Percentiles rank a stretch among this genome's conserved stretches.
These are phyloP conservation scores for Menidia beryllina DNA, from an alignment of 2,113 vertebrate genomes.

Conservation along the genomic window DNA sequence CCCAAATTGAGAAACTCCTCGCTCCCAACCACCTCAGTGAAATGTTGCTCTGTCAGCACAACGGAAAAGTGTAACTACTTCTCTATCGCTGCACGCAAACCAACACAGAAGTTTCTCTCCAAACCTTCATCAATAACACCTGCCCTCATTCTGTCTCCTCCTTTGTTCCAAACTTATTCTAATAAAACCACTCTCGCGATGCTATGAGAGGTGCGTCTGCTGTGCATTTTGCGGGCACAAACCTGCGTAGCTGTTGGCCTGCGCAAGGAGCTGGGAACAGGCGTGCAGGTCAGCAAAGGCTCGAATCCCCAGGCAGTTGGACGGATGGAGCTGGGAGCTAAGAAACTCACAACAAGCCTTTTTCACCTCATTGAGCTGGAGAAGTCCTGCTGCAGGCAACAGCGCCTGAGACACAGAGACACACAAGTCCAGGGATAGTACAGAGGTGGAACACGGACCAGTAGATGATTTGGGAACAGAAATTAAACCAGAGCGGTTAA, in stretches of 20 bases:
- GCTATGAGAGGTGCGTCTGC: background rate
- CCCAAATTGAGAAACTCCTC: slow-evolving; percentile 98
- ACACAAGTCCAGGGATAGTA: background rate
- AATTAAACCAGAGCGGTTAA: background rate
- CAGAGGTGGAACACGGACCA: background rate
- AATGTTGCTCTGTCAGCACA: slow-evolving; percentile 93
- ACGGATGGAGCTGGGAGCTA: slow-evolving; percentile 96
- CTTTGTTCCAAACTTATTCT: slow-evolving; percentile 17
- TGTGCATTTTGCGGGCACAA: slow-evolving; percentile 16
- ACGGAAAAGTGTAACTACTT: background rate
- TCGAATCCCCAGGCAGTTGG: slow-evolving; percentile 96
- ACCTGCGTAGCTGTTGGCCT: slow-evolving; percentile 97
- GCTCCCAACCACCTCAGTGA: slow-evolving; percentile 93
- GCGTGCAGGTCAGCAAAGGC: slow-evolving; percentile 98
- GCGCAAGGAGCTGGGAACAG: slow-evolving; percentile 92
- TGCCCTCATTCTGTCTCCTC: slow-evolving; percentile 54
- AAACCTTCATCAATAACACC: slow-evolving; percentile 33
- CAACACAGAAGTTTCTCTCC: slow-evolving; percentile 7
- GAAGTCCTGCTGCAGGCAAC: slow-evolving; percentile 93
- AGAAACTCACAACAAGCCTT: slow-evolving; percentile 97
- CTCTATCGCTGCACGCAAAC: slow-evolving; percentile 7
- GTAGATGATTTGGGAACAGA: background rate
- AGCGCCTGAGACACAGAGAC: slow-evolving; percentile 83
- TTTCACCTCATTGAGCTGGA: slow-evolving; percentile 96
- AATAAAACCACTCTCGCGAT: slow-evolving; percentile 11